Conservation (phyloP, 2,797 vertebrate genomes). For the Morus bassanus region DNA sequence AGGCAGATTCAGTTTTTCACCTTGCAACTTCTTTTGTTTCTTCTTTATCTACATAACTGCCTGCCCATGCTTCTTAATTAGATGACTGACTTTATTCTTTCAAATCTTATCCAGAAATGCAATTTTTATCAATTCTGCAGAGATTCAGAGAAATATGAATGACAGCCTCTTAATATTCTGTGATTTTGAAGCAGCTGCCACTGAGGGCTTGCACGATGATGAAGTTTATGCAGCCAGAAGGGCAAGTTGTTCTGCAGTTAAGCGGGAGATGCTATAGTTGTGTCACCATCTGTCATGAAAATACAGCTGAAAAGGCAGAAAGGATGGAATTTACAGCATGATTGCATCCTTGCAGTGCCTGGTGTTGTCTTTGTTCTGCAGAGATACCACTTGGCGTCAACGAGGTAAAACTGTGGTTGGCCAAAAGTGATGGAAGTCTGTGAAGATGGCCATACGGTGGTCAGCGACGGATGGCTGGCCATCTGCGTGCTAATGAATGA, state of each 20-base stretch:
- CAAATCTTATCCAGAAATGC: not conserved
- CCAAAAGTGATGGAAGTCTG: not conserved
- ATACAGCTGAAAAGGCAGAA: not conserved
- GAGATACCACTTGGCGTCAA: not conserved
- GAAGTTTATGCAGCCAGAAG: not conserved
- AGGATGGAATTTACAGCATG: not conserved
- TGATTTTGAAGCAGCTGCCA: not conserved
- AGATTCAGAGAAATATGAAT: not conserved
- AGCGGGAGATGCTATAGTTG: not conserved
- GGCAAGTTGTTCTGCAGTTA: not conserved
- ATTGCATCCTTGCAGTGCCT: not conserved
- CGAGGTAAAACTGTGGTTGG: not conserved
- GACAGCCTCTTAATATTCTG: not conserved
- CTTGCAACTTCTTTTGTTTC: not conserved
- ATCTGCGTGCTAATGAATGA: not conserved
- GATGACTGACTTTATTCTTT: not conserved
- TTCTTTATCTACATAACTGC: not conserved
- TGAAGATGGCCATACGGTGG: not conserved
- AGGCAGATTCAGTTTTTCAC: not conserved
- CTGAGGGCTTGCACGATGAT: not conserved
- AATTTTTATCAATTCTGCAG: not conserved
- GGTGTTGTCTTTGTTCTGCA: not conserved
- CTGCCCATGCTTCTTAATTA: not conserved
- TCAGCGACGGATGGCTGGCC: not conserved
- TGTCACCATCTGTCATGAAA: not conserved